These are phyloP conservation scores for Eospalax fontanierii DNA, from an alignment of 2,797 vertebrate species.

Conservation along the genomic window DNA sequence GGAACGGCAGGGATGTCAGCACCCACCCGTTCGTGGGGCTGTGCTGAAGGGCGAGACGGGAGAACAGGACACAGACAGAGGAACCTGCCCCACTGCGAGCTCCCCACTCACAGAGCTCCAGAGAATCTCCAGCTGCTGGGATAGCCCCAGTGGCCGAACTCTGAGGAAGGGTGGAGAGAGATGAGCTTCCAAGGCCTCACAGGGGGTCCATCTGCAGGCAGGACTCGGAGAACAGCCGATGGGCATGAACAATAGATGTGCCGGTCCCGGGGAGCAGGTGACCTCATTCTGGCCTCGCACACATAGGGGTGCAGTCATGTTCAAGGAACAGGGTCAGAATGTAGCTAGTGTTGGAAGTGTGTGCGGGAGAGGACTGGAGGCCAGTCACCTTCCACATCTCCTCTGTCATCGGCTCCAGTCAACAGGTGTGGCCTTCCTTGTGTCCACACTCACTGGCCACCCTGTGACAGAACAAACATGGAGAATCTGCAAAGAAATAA, in stretches of 20 bases:
- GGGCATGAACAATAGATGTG: fast-evolving
- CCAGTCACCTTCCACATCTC: neutral
- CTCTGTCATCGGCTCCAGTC: neutral
- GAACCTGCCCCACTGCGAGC: neutral
- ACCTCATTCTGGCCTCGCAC: neutral
- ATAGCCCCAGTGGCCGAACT: neutral
- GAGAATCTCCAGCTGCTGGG: neutral
- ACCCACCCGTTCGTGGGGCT: neutral
- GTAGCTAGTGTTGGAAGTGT: neutral
- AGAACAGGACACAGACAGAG: neutral
- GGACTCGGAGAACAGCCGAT: neutral
- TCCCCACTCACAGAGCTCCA: neutral
- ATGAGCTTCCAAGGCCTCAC: neutral
- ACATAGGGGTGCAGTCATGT: fast-evolving
- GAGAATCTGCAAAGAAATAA: neutral
- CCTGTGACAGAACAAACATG: neutral
- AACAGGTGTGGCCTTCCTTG: neutral
- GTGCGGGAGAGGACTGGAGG: fast-evolving
- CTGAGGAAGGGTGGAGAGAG: neutral
- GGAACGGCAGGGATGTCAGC: fast-evolving
- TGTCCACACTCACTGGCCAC: neutral
- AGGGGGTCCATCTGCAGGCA: neutral
- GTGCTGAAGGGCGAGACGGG: neutral
- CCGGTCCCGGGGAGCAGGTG: fast-evolving
- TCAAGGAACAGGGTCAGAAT: neutral